Evolutionary conservation across 2,113 vertebrate genomes (phyloP).

Genomic region (Suricata suricatta): DNA sequence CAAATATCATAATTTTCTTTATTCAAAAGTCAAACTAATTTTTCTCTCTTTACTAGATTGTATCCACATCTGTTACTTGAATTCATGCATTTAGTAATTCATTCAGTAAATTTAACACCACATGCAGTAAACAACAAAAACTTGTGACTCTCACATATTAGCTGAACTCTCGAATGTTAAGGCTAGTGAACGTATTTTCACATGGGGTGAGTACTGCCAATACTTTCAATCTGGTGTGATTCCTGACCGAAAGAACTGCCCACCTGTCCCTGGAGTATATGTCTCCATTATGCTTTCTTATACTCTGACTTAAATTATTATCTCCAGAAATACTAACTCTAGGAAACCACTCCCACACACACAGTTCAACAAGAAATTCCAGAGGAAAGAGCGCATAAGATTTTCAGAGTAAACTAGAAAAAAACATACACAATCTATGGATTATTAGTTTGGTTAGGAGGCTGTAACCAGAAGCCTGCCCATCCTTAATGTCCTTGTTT

Average conservation of each 20-base stretch:
- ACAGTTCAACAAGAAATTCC: background rate
- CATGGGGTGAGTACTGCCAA: background rate
- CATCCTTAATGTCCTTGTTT: background rate
- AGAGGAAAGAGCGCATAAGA: background rate
- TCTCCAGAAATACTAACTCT: background rate
- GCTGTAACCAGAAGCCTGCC: background rate
- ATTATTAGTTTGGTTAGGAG: background rate
- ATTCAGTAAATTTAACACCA: background rate
- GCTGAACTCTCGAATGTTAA: background rate
- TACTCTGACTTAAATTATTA: background rate
- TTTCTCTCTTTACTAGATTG: background rate
- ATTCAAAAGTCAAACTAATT: background rate
- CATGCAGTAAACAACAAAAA: background rate
- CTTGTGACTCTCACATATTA: background rate
- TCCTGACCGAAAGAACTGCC: background rate
- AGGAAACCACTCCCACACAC: background rate
- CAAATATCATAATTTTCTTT: background rate
- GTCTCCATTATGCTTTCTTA: background rate
- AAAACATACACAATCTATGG: background rate
- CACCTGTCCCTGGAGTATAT: background rate
- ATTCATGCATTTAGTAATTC: background rate
- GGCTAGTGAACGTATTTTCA: background rate
- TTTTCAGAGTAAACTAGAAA: background rate
- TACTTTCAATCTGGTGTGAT: background rate
- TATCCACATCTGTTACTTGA: background rate